phyloP scores from a whole-genome alignment of 2,113 vertebrate genomes.

The Xiphophorus maculatus region DNA sequence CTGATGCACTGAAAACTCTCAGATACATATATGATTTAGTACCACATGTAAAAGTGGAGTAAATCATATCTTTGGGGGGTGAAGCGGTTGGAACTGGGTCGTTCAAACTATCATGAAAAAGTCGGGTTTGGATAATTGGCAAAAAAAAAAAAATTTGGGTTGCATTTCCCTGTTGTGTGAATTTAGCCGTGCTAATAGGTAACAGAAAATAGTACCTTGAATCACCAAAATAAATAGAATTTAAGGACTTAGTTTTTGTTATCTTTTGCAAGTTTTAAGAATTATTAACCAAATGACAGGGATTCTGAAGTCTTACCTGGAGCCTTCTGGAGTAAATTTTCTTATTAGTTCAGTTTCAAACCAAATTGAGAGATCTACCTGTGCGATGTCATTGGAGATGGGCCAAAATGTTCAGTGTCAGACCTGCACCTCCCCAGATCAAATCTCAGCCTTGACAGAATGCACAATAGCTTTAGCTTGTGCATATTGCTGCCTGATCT shows the following conservation, averaged over 20 bases:
- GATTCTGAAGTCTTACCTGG: neutral
- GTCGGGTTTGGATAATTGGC: too few species aligned
- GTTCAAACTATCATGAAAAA: too few species aligned
- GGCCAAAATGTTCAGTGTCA: neutral
- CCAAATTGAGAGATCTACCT: neutral
- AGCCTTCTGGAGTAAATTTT: neutral
- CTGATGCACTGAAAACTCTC: too few species aligned
- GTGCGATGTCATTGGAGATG: neutral
- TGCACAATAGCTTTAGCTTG: constrained; percentile 50
- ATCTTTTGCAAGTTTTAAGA: neutral
- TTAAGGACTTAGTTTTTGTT: neutral
- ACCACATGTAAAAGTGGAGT: too few species aligned
- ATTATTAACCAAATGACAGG: neutral
- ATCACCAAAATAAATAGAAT: neutral
- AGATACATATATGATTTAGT: too few species aligned
- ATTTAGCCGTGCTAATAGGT: too few species aligned
- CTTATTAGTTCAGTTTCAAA: neutral
- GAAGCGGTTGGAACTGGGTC: too few species aligned
- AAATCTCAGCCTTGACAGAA: constrained; percentile 9
- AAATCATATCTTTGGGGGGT: too few species aligned
- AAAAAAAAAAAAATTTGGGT: too few species aligned
- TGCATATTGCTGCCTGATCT: constrained; percentile 14
- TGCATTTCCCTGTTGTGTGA: too few species aligned
- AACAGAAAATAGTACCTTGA: too few species aligned
- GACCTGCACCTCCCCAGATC: neutral